Base-by-base conservation (phyloP, 2,113 vertebrate species). In the Paracanthobrama guichenoti region DNA sequence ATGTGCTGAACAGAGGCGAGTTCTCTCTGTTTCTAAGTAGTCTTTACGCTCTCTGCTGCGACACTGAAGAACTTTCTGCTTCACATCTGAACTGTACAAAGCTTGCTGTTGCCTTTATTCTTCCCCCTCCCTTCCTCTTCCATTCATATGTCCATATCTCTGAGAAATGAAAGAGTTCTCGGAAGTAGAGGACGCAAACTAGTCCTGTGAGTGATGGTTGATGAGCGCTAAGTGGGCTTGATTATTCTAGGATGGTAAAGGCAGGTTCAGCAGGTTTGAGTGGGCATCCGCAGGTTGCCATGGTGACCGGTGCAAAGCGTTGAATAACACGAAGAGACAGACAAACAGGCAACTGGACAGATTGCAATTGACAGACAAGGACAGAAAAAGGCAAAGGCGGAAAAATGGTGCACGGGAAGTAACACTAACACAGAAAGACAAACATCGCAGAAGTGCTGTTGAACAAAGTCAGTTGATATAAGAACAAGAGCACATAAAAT, bases 251-350 rank as follows among this genome's bases (percentile, higher is more conserved):
- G 83, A 85, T 83, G 71, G 50, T 22, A 20, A 82, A n/a, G 31
- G 69, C 31, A 66, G 66, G 83, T 84, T 85, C 83, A 87, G 81
- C 57, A 39, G 66, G 85, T 85, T 88, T 86, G 64, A 87, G 85
- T 85, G 88, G 84, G 87, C 84, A 85, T 86, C 82, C 72, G 55
- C 83, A 35, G 13, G 86, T 85, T 85, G 83, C 81, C 81, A 46
- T 87, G 86, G 86, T 28, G 48, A 88, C 83, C 4, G 42, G 53
- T 20, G 48, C 62, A 50, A 53, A 76, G 75, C 57, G 14, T 44
- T 76, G 80, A 85, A 81, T 80, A 79, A 85, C 75, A 76, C 35
- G 69, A n/a, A 66, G 26, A 85, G 62, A 84, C n/a, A 69, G 76
- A 72, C 26, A 72, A 75, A 76, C 74, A 57, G 67, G 78, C 74